Percentiles rank a stretch among this genome's conserved stretches.
These are phyloP conservation scores for Centropristis striata DNA, from an alignment of 2,113 vertebrate species.

Conservation along the genomic window DNA sequence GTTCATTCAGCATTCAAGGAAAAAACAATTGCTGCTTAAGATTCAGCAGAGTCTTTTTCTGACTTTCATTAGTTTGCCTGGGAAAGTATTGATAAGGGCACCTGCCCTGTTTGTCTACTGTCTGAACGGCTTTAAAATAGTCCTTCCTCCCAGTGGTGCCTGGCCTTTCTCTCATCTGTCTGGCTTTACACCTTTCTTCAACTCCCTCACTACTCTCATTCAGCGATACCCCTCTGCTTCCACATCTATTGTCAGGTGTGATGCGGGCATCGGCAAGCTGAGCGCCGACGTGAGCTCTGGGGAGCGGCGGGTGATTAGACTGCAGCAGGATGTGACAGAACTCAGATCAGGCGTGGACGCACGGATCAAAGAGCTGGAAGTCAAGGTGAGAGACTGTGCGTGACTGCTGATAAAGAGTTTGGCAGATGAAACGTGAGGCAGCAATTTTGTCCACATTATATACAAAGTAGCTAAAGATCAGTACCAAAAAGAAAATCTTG, in stretches of 20 bases:
- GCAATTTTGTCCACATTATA: background rate
- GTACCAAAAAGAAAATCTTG: background rate
- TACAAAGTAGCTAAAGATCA: background rate
- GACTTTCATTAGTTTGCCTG: background rate
- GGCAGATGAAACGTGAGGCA: background rate
- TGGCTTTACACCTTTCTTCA: slow-evolving; percentile 23
- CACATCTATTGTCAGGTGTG: slow-evolving; percentile 83
- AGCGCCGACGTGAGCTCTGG: slow-evolving; percentile 80
- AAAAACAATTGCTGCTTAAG: background rate
- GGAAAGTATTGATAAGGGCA: slow-evolving; percentile 2
- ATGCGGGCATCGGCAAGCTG: slow-evolving; percentile 88
- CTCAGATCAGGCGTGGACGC: slow-evolving; percentile 77
- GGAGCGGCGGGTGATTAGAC: slow-evolving; percentile 74
- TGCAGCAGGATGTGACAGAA: slow-evolving; percentile 81
- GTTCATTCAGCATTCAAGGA: background rate
- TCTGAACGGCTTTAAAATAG: background rate
- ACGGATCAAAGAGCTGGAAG: slow-evolving; percentile 81
- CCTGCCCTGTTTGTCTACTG: background rate
- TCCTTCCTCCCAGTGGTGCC: background rate
- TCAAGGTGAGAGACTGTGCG: slow-evolving; percentile 83
- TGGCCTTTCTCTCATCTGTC: background rate
- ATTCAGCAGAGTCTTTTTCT: slow-evolving; percentile 14
- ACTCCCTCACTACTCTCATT: slow-evolving; percentile 14
- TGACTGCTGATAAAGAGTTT: background rate
- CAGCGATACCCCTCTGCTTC: slow-evolving; percentile 12